These are phyloP conservation scores for Arge pagana DNA, from an alignment of 2,888 invertebrate genomes.

Conservation along the genomic window DNA sequence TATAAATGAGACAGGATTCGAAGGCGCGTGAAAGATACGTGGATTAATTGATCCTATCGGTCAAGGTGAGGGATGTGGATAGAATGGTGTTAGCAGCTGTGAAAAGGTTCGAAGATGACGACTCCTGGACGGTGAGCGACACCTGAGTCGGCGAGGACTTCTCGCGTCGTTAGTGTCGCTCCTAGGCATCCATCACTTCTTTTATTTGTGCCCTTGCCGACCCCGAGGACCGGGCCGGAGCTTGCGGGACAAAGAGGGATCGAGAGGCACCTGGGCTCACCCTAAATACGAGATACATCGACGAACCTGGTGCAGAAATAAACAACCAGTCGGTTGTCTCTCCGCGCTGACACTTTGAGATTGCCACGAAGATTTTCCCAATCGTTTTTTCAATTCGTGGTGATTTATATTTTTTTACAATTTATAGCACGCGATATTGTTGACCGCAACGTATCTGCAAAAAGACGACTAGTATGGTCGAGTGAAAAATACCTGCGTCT, in stretches of 20 bases:
- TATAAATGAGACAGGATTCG: too few species aligned
- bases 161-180: slow-evolving; percentile 39
- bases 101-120: slow-evolving; percentile 39
- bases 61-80: background rate
- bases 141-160: slow-evolving; percentile 49
- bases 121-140: slow-evolving; percentile 50
- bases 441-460: too few species aligned
- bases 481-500: too few species aligned
- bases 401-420: slow-evolving; percentile 48
- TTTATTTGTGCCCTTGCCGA: slow-evolving; percentile 44
- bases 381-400: slow-evolving; percentile 37
- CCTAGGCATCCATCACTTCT: slow-evolving; percentile 52
- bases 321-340: slow-evolving; percentile 33
- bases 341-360: background rate
- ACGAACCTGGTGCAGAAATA: slow-evolving; percentile 37
- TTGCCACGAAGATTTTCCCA: slow-evolving; percentile 30
- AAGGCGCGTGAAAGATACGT: too few species aligned
- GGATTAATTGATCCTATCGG: background rate
- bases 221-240: slow-evolving; percentile 9
- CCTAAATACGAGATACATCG: slow-evolving; percentile 27
- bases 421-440: too few species aligned
- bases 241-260: slow-evolving; percentile 7
- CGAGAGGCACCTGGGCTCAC: slow-evolving; percentile 34
- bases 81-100: background rate
- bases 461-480: too few species aligned